Conservation (phyloP, 2,888 invertebrate species). For the Dastarcus helophoroides region DNA sequence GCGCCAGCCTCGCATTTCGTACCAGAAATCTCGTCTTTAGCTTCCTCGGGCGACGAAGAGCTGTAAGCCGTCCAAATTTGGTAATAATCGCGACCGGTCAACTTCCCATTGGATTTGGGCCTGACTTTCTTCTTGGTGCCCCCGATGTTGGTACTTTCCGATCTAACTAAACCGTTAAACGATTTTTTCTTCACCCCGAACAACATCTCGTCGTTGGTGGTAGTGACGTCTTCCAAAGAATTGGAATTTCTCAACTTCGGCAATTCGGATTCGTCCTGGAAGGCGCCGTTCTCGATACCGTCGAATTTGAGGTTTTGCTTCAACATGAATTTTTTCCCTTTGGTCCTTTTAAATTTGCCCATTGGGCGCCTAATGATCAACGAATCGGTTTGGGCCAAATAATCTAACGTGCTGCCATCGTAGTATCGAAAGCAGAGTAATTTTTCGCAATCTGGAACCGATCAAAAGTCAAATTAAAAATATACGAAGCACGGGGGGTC, state of each 20-base stretch:
- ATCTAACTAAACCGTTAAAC: constrained; percentile 27
- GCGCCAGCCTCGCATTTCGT: constrained; percentile 32
- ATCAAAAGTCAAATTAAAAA: no score
- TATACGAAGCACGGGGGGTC: constrained; percentile 5
- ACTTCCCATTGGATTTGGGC: constrained; percentile 41
- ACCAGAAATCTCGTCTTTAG: constrained; percentile 18
- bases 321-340: constrained; percentile 41
- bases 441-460: constrained; percentile 54
- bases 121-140: constrained; percentile 58
- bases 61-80: constrained; percentile 58
- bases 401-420: constrained; percentile 51
- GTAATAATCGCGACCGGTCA: constrained; percentile 52
- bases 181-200: constrained; percentile 34
- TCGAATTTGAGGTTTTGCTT: constrained; percentile 31
- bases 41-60: constrained; percentile 24
- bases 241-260: constrained; percentile 25
- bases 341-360: no score
- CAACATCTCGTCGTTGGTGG: constrained; percentile 20
- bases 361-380: constrained; percentile 48
- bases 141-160: constrained; percentile 42
- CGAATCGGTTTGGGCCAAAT: constrained; percentile 52
- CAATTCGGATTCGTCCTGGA: constrained; percentile 30
- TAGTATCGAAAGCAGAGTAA: constrained; percentile 60
- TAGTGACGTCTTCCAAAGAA: constrained; percentile 30
- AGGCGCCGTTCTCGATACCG: constrained; percentile 35